These are phyloP conservation scores for Spea hammondii DNA, from an alignment of 2,797 vertebrate genomes.

Conservation along the genomic window DNA sequence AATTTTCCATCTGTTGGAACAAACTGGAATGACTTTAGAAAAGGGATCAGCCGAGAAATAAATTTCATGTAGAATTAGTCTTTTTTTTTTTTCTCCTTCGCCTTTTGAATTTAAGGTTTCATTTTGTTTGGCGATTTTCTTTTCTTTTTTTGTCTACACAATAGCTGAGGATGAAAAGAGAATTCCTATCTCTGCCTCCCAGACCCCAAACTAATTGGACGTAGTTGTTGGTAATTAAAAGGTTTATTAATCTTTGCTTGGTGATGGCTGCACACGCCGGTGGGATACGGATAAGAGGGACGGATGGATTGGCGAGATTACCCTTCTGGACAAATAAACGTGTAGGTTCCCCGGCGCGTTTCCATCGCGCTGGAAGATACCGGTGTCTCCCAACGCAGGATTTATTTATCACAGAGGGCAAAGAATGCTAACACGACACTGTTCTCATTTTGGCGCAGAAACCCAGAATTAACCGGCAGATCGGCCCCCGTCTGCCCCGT, in stretches of 20 bases:
- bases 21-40: no score
- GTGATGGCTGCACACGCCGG: neutral
- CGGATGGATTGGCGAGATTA: conserved; percentile 34
- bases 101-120: neutral
- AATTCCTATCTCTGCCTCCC: conserved; percentile 16
- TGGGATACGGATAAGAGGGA: neutral
- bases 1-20: no score
- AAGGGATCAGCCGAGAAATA: no score
- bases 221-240: conserved; percentile 29
- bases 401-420: neutral
- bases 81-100: no score
- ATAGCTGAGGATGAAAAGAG: neutral
- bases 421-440: conserved; percentile 5
- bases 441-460: neutral
- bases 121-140: neutral
- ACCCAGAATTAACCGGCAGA: neutral
- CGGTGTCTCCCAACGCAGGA: neutral
- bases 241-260: conserved; percentile 23
- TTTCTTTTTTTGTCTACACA: conserved; percentile 10
- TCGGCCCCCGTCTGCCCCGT: no score
- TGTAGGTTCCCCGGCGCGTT: neutral
- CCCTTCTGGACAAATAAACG: conserved; percentile 1
- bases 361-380: neutral
- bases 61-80: no score
- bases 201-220: conserved; percentile 14